Evolutionary conservation across 2,797 vertebrate genomes (phyloP), one percentile per base, ranked within the genome.

Genomic region (Ataeniobius toweri): DNA sequence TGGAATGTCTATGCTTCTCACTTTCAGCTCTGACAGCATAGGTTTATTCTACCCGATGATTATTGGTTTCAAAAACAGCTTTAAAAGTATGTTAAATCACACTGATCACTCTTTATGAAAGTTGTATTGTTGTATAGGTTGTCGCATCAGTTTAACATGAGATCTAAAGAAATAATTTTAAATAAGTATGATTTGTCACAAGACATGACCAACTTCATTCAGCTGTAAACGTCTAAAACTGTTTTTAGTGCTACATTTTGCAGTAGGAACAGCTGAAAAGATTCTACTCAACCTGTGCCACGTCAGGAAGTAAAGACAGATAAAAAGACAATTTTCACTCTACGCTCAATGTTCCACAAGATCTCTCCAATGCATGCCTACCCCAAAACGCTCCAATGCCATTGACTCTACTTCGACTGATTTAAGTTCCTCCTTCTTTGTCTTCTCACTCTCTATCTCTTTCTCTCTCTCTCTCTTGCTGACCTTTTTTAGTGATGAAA

Each of bases 1-100:
- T 91, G 88, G 91, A 94, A 93, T 93, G 93, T 93, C 86, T 91
- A 85, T 63, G 89, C 88, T 83, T 71, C 84, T 90, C 89, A 80
- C 81, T 89, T 85, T 84, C 86, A 82, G 86, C 84, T 84, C 36
- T 50, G 86, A 85, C 79, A 83, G 75, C 63, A 80, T 72, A 85
- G 86, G 72, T 80, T 83, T 75, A 85, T 81, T 90, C 86, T 86
- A 83, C 65, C 85, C 82, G 91, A 88, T 86, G 75, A 81, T 73
- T 85, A 89, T 82, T 83, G 85, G 85, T 82, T 79, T 84, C 8
- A 88, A 78, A 71, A 83, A 85, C 83, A 79, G 88, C 85, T 89
- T 78, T 77, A 84, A 86, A 72, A 76, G 78, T 84, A 83, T 79
- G 82, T 77, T 68, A 78, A 85, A 93, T 90, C 89, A 26, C 85